These are phyloP conservation scores for Nerophis lumbriciformis DNA, from an alignment of 2,113 vertebrate species.

Conservation along the genomic window DNA sequence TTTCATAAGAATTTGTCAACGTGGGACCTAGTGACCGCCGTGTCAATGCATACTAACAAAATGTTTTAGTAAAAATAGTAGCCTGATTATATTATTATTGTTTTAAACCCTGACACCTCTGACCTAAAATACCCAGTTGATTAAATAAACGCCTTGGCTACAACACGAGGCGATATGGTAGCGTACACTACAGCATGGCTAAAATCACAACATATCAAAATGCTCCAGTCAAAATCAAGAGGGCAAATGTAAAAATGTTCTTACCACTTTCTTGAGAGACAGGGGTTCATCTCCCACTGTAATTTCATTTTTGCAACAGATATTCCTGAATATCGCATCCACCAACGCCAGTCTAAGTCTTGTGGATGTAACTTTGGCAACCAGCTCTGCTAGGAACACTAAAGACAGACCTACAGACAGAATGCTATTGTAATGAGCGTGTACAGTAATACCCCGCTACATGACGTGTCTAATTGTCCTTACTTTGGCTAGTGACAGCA, in stretches of 20 bases:
- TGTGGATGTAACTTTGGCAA: conserved; percentile 75
- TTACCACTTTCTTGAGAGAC: conserved; percentile 81
- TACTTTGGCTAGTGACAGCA: conserved; percentile 82
- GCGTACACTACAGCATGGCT: too few relatives aligned
- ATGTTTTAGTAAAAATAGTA: too few relatives aligned
- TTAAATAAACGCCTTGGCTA: too few relatives aligned
- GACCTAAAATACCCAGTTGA: too few relatives aligned
- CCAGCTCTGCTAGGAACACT: conserved; percentile 69
- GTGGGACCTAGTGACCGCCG: too few relatives aligned
- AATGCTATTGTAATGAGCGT: background rate
- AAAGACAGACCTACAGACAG: conserved; percentile 72
- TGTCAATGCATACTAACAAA: too few relatives aligned
- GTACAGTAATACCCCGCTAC: too few relatives aligned
- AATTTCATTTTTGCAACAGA: conserved; percentile 73
- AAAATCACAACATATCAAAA: too few relatives aligned
- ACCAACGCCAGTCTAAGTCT: conserved; percentile 84
- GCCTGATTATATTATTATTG: too few relatives aligned
- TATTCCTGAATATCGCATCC: conserved; percentile 81
- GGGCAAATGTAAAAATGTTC: conserved; percentile 1
- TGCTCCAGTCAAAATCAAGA: background rate
- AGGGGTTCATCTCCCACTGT: conserved; percentile 69
- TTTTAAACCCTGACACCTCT: too few relatives aligned
- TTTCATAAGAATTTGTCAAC: too few relatives aligned
- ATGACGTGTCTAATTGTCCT: background rate
- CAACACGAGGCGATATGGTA: too few relatives aligned